Evolutionary conservation across 23 tunicate genomes (phyloP), one percentile per base, ranked within the genome.

Genomic region (Halocynthia aurantium): DNA sequence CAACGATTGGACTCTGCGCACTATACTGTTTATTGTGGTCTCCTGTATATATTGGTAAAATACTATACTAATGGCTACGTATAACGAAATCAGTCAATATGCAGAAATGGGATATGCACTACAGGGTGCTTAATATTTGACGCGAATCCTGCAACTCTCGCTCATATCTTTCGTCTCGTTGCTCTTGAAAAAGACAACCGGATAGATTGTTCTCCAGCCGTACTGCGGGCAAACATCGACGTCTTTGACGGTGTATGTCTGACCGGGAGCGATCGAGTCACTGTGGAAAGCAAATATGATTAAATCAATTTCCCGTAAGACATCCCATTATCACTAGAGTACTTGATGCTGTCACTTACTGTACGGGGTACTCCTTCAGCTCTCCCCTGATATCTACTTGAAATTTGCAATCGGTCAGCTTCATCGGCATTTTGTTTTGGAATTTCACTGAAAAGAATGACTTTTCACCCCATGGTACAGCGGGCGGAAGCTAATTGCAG

Each of bases 261-360:
- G 84, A 6, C 65, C 65, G 11, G 90, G 90, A 10, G 57, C 67
- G 55, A 85, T 79, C 0, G 84, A 80, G 6, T 65, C 74, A 12
- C 90, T 85, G 75, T 10, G 57, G 73, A 13, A 8, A 52, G 63
- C 17, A n/a, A n/a, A 13, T 15, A 13, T 58, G 17, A 58, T 58
- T 4, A 58, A 58, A 13, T 58, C 17, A 13, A 15, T 58, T 58
- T 58, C 4, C 63, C 2, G 17, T 13, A 58, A 58, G 63, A 13
- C 63, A 13, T 58, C n/a, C 2, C 15, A 58, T 13, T 13, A 13
- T 13, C 63, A 2, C 63, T 13, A 4, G 44, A 31, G 44, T 31
- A 31, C 44, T 31, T 31, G 44, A 0, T 31, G 44, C 44, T 31
- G 44, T 31, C 44, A 31, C 44, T 31, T 31, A 31, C 44, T 31